Conservation (phyloP, 2,888 invertebrate species). For the Melitaea athalia region DNA sequence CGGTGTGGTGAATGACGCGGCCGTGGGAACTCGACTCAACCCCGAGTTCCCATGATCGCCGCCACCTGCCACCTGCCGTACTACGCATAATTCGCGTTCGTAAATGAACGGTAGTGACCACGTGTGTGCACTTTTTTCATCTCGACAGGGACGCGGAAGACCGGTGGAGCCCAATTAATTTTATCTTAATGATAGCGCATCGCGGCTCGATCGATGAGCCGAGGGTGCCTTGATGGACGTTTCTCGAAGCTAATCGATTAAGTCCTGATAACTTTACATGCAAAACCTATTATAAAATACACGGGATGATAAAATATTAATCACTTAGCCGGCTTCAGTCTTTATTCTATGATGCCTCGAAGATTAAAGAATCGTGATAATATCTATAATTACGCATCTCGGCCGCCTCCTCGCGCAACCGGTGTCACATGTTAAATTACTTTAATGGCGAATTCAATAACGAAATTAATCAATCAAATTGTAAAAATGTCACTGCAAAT, state of each 20-base stretch:
- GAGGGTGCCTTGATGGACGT: conserved; percentile 52
- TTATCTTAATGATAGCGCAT: conserved; percentile 66
- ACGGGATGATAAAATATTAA: conserved; percentile 36
- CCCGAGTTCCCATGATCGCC: conserved; percentile 75
- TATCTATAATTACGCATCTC: conserved; percentile 31
- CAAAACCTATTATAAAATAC: conserved; percentile 44
- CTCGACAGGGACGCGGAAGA: conserved; percentile 71
- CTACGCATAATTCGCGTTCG: conserved; percentile 82
- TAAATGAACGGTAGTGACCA: conserved; percentile 83
- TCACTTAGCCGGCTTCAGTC: conserved; percentile 32
- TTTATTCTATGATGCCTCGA: conserved; percentile 27
- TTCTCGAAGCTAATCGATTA: conserved; percentile 65
- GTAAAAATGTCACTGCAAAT: conserved; percentile 34
- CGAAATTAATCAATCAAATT: conserved; percentile 36
- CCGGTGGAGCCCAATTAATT: conserved; percentile 74
- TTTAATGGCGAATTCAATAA: conserved; percentile 39
- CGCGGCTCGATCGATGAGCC: conserved; percentile 39
- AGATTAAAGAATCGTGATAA: conserved; percentile 31
- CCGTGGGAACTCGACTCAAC: conserved; percentile 78
- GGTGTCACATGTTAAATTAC: conserved; percentile 34
- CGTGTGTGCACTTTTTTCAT: conserved; percentile 75
- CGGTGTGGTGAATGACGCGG: conserved; percentile 74
- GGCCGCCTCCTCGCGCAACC: conserved; percentile 20
- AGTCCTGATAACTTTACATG: conserved; percentile 47
- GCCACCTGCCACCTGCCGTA: conserved; percentile 79